Evolutionary conservation across 2,888 invertebrate species (phyloP).

Genomic region (Himalopsyche kuldschensis): DNA sequence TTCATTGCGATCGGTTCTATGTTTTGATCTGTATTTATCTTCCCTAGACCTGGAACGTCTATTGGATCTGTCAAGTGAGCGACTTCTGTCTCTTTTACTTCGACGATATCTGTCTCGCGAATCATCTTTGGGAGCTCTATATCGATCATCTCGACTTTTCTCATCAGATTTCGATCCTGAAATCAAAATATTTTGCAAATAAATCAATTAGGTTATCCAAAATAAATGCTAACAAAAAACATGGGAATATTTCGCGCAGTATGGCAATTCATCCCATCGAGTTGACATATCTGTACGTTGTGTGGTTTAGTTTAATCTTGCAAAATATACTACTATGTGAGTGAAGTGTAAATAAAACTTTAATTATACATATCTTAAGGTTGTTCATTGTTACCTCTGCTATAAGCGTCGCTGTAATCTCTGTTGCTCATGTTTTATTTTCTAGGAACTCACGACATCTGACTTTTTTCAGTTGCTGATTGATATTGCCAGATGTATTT

Average conservation of each 20-base stretch:
- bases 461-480: neutral
- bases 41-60: slow-evolving; percentile 44
- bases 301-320: neutral
- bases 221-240: neutral
- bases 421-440: slow-evolving; percentile 21
- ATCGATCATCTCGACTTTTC: slow-evolving; percentile 51
- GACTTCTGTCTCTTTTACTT: slow-evolving; percentile 41
- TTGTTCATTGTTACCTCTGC: slow-evolving; percentile 20
- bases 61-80: slow-evolving; percentile 27
- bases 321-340: neutral
- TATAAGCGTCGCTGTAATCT: slow-evolving; percentile 12
- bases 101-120: slow-evolving; percentile 40
- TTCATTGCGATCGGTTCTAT: slow-evolving; percentile 1
- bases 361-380: neutral
- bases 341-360: neutral
- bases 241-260: slow-evolving; percentile 21
- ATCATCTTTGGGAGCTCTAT: slow-evolving; percentile 46
- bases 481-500: neutral
- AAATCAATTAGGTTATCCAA: neutral
- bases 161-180: slow-evolving; percentile 66
- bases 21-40: slow-evolving; percentile 45
- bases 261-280: slow-evolving; percentile 10
- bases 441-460: neutral
- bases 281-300: neutral
- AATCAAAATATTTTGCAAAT: slow-evolving; percentile 53